These are phyloP conservation scores for Corythornis madagascariensis DNA, from an alignment of 2,113 vertebrate genomes.

Conservation along the genomic window DNA sequence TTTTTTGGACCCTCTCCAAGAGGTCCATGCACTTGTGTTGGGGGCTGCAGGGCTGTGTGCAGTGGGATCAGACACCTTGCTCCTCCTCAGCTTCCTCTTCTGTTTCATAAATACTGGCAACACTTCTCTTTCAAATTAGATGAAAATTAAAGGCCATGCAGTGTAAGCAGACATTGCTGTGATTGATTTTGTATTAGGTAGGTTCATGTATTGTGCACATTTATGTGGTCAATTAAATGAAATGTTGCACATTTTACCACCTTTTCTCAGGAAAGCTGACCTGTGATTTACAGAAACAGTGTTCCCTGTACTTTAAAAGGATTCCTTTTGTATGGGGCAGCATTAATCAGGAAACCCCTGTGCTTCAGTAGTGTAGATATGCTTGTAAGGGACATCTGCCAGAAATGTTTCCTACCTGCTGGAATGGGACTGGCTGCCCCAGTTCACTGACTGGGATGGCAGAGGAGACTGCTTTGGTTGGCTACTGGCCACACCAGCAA, in stretches of 20 bases:
- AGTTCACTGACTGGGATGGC: not conserved
- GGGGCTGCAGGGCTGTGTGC: no score
- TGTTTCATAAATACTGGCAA: not conserved
- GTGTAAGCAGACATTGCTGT: not conserved
- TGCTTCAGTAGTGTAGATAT: not conserved
- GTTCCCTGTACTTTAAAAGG: not conserved
- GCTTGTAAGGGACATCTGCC: not conserved
- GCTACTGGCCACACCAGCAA: not conserved
- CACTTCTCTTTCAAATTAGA: not conserved
- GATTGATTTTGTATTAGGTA: not conserved
- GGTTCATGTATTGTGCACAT: not conserved
- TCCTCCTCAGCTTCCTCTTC: not conserved
- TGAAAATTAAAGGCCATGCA: not conserved
- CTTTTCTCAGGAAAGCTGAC: not conserved
- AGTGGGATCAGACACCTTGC: not conserved
- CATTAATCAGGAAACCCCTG: not conserved
- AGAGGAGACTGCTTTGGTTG: not conserved
- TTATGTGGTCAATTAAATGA: not conserved
- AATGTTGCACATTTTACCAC: not conserved
- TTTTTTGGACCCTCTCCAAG: no score
- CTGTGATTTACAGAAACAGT: not conserved
- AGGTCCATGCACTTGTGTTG: no score
- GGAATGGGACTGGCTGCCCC: not conserved
- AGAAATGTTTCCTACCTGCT: not conserved
- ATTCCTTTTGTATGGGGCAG: not conserved